A percentile compares a stretch with the other conserved stretches of the same genome.
Evolutionary conservation across 2,888 invertebrate genomes (phyloP).

Genomic region (Orchesella flavescens): DNA sequence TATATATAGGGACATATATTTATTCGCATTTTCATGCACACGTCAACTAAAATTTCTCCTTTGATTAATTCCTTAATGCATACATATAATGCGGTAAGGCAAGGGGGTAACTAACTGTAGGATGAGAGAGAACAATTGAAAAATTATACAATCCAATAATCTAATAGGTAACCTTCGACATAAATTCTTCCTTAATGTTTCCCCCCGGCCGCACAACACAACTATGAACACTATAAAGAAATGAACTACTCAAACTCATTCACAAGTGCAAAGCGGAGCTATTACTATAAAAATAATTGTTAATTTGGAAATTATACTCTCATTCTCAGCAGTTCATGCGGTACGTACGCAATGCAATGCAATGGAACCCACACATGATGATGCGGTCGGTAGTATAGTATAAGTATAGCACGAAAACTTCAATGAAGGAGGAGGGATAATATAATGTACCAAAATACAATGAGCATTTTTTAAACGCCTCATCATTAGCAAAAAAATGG

Average conservation of each 20-base stretch:
- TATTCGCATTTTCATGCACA: slow-evolving; percentile 24
- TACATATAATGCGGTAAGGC: slow-evolving; percentile 31
- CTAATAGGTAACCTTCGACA: slow-evolving; percentile 34
- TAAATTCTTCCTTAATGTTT: slow-evolving; percentile 17
- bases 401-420: background rate
- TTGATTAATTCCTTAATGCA: slow-evolving; percentile 55
- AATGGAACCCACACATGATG: too few species aligned
- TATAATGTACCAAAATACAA: background rate
- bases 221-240: too few species aligned
- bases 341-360: too few species aligned
- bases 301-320: too few species aligned
- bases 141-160: slow-evolving; percentile 37
- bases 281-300: background rate
- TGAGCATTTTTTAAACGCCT: background rate
- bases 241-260: too few species aligned
- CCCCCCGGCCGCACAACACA: too few species aligned
- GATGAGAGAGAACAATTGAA: slow-evolving; percentile 28
- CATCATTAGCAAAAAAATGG: background rate
- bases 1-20: too few species aligned
- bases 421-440: background rate
- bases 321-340: too few species aligned
- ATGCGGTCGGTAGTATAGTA: background rate
- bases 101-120: slow-evolving; percentile 1
- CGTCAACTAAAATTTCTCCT: slow-evolving; percentile 48
- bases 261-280: too few species aligned